Evolutionary conservation across 1,140 invertebrate species (phyloP).

Genomic region (Thaumetopoea pityocampa): DNA sequence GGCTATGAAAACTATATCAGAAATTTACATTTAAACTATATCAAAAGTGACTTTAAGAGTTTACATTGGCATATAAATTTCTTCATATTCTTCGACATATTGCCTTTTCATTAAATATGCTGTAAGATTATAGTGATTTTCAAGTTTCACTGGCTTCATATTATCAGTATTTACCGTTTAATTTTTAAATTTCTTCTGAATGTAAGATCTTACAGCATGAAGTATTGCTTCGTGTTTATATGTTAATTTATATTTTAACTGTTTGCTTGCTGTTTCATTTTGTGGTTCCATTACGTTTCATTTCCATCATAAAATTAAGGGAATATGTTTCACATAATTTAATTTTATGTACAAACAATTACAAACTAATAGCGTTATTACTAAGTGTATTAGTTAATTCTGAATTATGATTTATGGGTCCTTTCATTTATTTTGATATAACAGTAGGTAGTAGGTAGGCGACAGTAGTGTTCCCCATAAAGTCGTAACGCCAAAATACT

Average conservation of each 20-base stretch:
- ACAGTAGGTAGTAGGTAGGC: neutral
- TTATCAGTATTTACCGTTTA: too few species aligned
- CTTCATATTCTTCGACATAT: slow-evolving; percentile 1
- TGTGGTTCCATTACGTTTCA: slow-evolving; percentile 6
- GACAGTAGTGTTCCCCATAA: neutral
- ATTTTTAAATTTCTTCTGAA: too few species aligned
- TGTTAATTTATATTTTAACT: slow-evolving; percentile 1
- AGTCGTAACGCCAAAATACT: too few species aligned
- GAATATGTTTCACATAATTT: too few species aligned
- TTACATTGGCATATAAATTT: too few species aligned
- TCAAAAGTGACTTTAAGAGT: too few species aligned
- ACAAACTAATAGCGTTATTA: too few species aligned
- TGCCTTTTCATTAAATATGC: slow-evolving; percentile 1
- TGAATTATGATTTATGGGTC: neutral
- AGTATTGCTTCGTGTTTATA: slow-evolving; percentile 3
- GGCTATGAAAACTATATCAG: too few species aligned
- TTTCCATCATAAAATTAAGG: too few species aligned
- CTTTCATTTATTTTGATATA: neutral
- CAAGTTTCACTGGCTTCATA: neutral
- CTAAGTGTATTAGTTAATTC: neutral
- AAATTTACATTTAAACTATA: too few species aligned
- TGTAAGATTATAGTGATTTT: neutral
- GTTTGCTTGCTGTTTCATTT: slow-evolving; percentile 9
- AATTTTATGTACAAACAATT: too few species aligned
- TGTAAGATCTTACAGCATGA: neutral